Evolutionary conservation across 1,140 invertebrate genomes (phyloP).

Genomic region (Neodiprion fabricii): DNA sequence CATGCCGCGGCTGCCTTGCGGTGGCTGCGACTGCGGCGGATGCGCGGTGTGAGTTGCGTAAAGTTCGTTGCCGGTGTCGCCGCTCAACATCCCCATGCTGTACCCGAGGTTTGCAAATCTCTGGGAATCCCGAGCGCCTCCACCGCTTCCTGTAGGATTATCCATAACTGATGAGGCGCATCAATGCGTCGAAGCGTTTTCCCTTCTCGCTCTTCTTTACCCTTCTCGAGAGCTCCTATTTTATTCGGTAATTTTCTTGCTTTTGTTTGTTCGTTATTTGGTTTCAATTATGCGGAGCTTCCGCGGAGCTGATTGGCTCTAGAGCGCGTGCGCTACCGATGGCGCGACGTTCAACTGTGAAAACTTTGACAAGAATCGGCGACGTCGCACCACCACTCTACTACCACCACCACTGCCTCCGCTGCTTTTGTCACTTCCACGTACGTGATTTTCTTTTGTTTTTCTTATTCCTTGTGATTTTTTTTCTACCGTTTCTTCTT

Average conservation of each 20-base stretch:
- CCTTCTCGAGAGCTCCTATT: neutral
- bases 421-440: too few relatives aligned
- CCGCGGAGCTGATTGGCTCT: too few relatives aligned
- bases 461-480: too few relatives aligned
- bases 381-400: too few relatives aligned
- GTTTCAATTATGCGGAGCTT: too few relatives aligned
- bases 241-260: neutral
- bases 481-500: neutral
- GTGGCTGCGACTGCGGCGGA: conserved; percentile 66
- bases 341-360: too few relatives aligned
- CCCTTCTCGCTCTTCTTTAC: conserved; percentile 31
- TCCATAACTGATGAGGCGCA: conserved; percentile 56
- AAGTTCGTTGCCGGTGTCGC: conserved; percentile 76
- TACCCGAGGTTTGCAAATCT: conserved; percentile 76
- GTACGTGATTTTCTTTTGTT: too few relatives aligned
- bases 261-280: too few relatives aligned
- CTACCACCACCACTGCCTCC: too few relatives aligned
- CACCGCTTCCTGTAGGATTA: conserved; percentile 70
- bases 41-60: conserved; percentile 71
- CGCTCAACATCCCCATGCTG: conserved; percentile 79
- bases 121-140: conserved; percentile 76
- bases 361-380: too few relatives aligned
- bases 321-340: too few relatives aligned
- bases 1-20: conserved; percentile 60
- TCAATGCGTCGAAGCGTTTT: conserved; percentile 41